Percentiles rank a stretch among this genome's conserved stretches.
Evolutionary conservation across 1,140 invertebrate species (phyloP).

Genomic region (Panagrolaimus sp.): DNA sequence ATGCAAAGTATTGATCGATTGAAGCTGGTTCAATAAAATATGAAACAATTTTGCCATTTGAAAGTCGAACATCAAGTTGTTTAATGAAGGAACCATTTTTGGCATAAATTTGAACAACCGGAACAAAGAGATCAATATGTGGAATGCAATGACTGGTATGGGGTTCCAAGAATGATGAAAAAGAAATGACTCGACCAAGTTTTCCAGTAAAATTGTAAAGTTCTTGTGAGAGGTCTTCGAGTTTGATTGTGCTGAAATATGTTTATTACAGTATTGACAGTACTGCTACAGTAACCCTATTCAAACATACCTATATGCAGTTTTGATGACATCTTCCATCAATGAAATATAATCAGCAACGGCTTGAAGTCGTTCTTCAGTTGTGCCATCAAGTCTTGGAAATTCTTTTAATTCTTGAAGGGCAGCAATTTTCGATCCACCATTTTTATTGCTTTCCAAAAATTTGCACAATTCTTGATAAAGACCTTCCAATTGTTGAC

Average conservation of each 20-base stretch:
- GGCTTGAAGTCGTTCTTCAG: too few species aligned
- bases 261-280: too few species aligned
- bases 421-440: too few species aligned
- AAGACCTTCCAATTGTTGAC: too few species aligned
- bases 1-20: not conserved
- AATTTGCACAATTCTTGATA: too few species aligned
- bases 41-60: not conserved
- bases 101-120: not conserved
- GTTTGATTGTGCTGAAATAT: not conserved
- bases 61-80: constrained; percentile 5
- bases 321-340: not conserved
- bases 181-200: not conserved
- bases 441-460: too few species aligned
- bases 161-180: not conserved
- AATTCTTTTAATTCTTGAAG: too few species aligned
- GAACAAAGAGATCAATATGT: not conserved
- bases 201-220: not conserved
- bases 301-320: too few species aligned
- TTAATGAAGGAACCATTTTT: not conserved
- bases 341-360: not conserved
- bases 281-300: too few species aligned
- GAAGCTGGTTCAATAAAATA: not conserved
- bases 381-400: too few species aligned
- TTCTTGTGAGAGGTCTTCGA: not conserved
- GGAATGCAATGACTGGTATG: not conserved